Percentiles rank a stretch among this genome's conserved stretches.
Evolutionary conservation across 35 echinoderm and acorn worm species (phyloP).

Genomic region (Hemicentrotus pulcherrimus): DNA sequence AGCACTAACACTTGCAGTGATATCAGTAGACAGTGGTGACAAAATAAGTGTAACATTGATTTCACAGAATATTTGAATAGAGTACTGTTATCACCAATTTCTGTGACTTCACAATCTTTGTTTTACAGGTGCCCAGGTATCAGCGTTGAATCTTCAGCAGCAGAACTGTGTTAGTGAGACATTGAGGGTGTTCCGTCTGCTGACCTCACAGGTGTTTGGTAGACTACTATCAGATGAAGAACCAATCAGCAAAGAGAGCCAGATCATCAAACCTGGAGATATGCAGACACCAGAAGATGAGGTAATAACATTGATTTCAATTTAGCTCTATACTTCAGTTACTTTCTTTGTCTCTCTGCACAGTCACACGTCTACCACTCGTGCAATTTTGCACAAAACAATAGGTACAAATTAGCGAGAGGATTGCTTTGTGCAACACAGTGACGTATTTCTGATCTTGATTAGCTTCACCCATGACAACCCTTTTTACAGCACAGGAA

Average conservation of each 20-base stretch:
- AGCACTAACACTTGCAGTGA: too few relatives aligned
- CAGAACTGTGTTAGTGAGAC: conserved; percentile 94
- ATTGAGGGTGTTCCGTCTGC: conserved; percentile 82
- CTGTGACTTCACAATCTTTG: not conserved
- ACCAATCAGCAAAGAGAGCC: conserved; percentile 37
- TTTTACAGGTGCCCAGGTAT: conserved; percentile 51
- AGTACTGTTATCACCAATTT: too few relatives aligned
- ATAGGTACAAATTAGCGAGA: too few relatives aligned
- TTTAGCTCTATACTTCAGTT: not conserved
- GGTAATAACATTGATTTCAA: conserved; percentile 40
- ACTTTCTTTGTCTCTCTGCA: too few relatives aligned
- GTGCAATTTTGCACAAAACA: too few relatives aligned
- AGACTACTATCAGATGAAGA: conserved; percentile 82
- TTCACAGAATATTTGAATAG: not conserved
- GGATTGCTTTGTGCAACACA: not conserved
- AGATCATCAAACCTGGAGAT: conserved; percentile 58
- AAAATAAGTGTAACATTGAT: not conserved
- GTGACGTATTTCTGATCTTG: not conserved
- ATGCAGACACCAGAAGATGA: conserved; percentile 63
- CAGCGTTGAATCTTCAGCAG: conserved; percentile 75
- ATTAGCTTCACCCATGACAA: too few relatives aligned
- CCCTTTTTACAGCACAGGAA: too few relatives aligned
- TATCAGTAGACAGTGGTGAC: too few relatives aligned
- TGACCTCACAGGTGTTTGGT: conserved; percentile 98
- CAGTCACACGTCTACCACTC: too few relatives aligned